A percentile compares a stretch with the other conserved stretches of the same genome.
Evolutionary conservation across 2,113 vertebrate genomes (phyloP).

Genomic region (Calidris pugnax): DNA sequence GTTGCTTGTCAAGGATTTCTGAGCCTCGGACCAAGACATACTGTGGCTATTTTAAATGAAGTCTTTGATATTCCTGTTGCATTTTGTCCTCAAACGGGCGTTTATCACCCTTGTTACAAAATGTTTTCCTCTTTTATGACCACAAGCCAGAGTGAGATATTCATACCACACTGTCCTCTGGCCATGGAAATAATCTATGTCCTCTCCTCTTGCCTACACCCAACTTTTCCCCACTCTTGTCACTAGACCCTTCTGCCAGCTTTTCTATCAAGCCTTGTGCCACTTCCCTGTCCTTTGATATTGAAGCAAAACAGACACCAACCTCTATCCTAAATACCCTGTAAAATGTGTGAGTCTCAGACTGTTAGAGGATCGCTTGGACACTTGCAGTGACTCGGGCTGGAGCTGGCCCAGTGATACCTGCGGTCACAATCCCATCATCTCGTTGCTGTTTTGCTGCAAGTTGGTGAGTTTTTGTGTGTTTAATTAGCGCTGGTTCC

Average conservation of each 20-base stretch:
- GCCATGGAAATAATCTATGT: background rate
- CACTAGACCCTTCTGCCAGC: background rate
- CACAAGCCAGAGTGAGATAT: background rate
- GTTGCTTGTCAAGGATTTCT: background rate
- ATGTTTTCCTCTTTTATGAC: no score
- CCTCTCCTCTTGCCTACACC: background rate
- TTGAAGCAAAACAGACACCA: background rate
- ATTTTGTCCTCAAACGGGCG: background rate
- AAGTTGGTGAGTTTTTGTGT: no score
- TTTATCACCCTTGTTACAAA: background rate
- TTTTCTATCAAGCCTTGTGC: background rate
- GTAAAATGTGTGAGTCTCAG: no score
- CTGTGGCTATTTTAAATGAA: background rate
- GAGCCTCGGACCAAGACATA: background rate
- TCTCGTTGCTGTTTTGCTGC: fast-evolving
- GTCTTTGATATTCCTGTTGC: background rate
- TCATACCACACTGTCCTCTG: background rate
- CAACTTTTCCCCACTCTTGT: background rate
- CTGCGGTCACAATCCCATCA: background rate
- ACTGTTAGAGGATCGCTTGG: background rate
- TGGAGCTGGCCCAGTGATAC: background rate
- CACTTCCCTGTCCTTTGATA: background rate
- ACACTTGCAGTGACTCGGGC: background rate
- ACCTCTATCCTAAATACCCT: background rate
- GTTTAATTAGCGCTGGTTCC: background rate